Evolutionary conservation across 2,113 vertebrate species (phyloP), one percentile per base, ranked within the genome.

Genomic region (Zosterops pallidus): DNA sequence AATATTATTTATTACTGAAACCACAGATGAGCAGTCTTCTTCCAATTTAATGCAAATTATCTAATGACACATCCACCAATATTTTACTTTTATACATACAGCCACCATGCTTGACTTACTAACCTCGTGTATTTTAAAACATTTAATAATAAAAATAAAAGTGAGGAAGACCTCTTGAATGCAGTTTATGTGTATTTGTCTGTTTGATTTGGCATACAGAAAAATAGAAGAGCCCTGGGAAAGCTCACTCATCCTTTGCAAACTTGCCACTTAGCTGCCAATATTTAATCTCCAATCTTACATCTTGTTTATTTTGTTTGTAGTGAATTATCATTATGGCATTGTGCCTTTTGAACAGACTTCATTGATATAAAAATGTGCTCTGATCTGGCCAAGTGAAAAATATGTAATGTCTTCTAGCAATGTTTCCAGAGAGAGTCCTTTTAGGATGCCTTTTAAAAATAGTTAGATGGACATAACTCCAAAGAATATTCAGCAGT

Each of bases 291-390:
- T 97, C 83, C 92, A 91, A 77, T 98, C 97, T 97, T 97, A 95
- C 76, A 96, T 94, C 94, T 97, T 97, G 93, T 98, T 98, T 97
- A 96, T 97, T 98, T 97, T 97, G 89, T 95, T 97, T 96, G 96
- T 92, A 89, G 88, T 68, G 91, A 97, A 98, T 98, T 98, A 97
- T 97, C 92, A 89, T 97, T 95, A 97, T 98, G 97, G 97, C 97
- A 94, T 95, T 76, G 41, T 96, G 97, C 97, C 97, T 94, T 94
- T 78, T 79, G 96, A 95, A 95, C 97, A 97, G 95, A 95, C 92
- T 98, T 97, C 95, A 97, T 31, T 97, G 96, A 94, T 94, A 95
- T 19, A 95, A 97, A 97, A 97, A 95, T 92, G 86, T 79, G 88
- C 90, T 97, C 94, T 95, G 63, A 95, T 97, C 57, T 95, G 97